Conservation (phyloP, 2,113 vertebrate genomes). For the Bubo bubo region DNA sequence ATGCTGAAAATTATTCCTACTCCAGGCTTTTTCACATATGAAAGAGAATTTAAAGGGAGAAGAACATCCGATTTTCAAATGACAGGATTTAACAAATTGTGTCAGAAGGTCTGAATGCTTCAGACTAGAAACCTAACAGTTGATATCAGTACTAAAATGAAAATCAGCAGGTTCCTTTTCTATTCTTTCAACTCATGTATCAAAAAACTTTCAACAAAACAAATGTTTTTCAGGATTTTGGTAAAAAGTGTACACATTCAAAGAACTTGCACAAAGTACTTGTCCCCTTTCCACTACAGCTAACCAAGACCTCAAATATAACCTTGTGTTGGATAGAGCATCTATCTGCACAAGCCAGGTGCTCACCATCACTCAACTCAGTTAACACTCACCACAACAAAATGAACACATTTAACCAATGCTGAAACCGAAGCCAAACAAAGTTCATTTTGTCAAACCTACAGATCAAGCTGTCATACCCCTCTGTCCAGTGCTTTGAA, state of each 20-base stretch:
- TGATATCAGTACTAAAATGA: background rate
- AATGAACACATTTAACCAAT: background rate
- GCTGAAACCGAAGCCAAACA: background rate
- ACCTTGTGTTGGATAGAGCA: background rate
- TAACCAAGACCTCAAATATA: background rate
- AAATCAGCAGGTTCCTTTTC: background rate
- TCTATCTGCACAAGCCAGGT: background rate
- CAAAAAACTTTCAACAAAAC: background rate
- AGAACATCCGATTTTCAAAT: background rate
- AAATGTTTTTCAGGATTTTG: background rate
- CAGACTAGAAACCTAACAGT: background rate
- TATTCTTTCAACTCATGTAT: background rate
- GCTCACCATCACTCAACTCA: background rate
- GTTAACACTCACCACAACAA: background rate
- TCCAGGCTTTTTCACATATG: background rate
- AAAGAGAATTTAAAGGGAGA: background rate
- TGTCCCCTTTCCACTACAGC: background rate
- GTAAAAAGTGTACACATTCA: background rate
- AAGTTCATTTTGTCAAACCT: background rate
- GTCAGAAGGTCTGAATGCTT: background rate
- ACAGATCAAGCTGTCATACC: constrained; percentile 23
- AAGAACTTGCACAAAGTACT: background rate
- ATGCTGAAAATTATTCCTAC: background rate
- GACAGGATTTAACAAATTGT: background rate
- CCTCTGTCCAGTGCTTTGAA: constrained; percentile 3